phyloP scores from a whole-genome alignment of 2,113 vertebrate species.

The Zapus hudsonius region DNA sequence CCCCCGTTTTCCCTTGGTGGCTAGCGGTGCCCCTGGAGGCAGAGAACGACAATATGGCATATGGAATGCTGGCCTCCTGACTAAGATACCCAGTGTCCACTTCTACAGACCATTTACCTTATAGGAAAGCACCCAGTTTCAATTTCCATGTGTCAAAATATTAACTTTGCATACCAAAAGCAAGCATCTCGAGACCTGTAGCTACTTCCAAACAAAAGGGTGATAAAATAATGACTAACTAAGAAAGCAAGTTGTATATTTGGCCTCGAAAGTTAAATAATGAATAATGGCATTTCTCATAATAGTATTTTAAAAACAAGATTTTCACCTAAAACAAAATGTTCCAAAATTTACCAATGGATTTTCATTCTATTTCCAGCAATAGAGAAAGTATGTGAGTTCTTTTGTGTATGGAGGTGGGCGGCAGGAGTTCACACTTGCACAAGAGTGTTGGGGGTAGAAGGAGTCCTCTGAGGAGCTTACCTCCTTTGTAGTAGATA shows the following conservation, averaged over 20 bases:
- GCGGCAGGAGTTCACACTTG: background rate
- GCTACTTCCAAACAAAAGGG: background rate
- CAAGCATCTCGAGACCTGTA: background rate
- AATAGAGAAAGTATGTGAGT: background rate
- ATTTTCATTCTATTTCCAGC: background rate
- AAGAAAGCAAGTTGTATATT: conserved; percentile 36
- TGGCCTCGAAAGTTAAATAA: conserved; percentile 15
- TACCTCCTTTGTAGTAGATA: background rate
- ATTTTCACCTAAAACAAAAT: background rate
- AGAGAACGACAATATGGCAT: background rate
- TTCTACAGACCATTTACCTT: background rate
- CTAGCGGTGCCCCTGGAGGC: no score
- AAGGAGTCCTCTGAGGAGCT: background rate
- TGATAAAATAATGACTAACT: conserved; percentile 34
- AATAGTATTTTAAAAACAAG: background rate
- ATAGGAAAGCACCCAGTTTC: background rate
- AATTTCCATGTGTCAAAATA: background rate
- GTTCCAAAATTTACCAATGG: conserved; percentile 29
- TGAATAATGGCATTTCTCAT: background rate
- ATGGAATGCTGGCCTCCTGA: background rate
- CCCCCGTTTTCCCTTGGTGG: no score
- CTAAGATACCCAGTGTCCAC: background rate
- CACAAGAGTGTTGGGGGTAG: background rate
- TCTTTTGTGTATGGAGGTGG: background rate
- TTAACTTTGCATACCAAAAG: background rate